phyloP scores from a whole-genome alignment of 1,140 invertebrate genomes.

The Macrocentrus cingulum region DNA sequence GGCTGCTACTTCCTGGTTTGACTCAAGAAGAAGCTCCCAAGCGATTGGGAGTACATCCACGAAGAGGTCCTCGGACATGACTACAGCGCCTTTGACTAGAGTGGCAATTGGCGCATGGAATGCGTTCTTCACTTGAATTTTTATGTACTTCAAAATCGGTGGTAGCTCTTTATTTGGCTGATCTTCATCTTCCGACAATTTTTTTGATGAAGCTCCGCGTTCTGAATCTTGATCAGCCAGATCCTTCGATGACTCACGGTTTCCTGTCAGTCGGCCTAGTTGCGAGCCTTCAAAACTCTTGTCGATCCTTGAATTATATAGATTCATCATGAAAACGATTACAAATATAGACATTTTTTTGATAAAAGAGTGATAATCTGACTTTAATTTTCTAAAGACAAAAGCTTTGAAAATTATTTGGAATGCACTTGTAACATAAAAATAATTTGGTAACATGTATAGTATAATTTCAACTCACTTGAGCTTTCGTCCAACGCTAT shows the following conservation, averaged over 20 bases:
- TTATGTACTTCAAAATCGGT: conserved; percentile 83
- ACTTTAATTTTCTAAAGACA: no score
- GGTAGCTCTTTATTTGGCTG: conserved; percentile 64
- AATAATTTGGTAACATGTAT: no score
- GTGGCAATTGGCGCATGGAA: conserved; percentile 89
- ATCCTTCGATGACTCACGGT: conserved; percentile 55
- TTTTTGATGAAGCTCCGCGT: conserved; percentile 51
- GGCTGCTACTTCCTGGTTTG: conserved; percentile 74
- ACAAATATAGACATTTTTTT: no score
- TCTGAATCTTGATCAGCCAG: conserved; percentile 52
- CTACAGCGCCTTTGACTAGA: conserved; percentile 88
- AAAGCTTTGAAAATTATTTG: no score
- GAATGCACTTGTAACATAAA: no score
- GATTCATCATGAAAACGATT: no score
- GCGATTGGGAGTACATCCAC: conserved; percentile 84
- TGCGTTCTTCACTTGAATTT: conserved; percentile 78
- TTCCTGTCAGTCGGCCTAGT: conserved; percentile 47
- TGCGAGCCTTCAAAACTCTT: conserved; percentile 60
- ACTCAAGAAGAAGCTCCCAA: conserved; percentile 91
- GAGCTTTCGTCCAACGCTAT: conserved; percentile 72
- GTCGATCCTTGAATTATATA: conserved; percentile 53
- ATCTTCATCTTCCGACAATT: conserved; percentile 47
- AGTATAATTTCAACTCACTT: no score
- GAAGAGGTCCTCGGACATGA: conserved; percentile 86
- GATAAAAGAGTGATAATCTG: no score